Base-by-base conservation (phyloP, 2,888 invertebrate species). In the Scaptomyza reducta region DNA sequence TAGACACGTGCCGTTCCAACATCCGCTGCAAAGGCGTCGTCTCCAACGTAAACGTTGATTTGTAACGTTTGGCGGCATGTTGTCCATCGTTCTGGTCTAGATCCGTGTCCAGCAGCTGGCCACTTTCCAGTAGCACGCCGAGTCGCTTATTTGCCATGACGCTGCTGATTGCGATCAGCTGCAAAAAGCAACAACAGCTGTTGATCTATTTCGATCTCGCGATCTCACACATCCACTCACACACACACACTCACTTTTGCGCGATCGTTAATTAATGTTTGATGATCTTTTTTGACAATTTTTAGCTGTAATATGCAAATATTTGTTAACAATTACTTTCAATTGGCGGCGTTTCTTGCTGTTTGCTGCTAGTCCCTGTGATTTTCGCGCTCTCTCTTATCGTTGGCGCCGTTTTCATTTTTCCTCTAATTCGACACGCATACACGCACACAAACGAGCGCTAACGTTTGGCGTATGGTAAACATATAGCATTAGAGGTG, bases 11-110 rank as follows among this genome's bases (percentile, higher is more conserved):
- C 3, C 76, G 74, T 22, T 73, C 73, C 42, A 83, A 50, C 67
- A 84, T 47, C 13, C 72, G 71, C 10, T 79, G 67, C 63, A 84
- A 5, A 0, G 79, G 85, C 22, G 74, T 63, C 40, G 65, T 71
- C 4, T 42, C 22, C 6, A 14, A 1, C 11, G 31, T 6, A 6
- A 14, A 1, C 11, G 31, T 7, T 9, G 25, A 2, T 60, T 35
- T 85, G 40, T 50, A 66, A 1, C 83, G 70, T 9, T 81, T 81
- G 5, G 83, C 77, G 4, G 51, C 25, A 14, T 42, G 59, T 1
- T 47, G 41, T 2, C 45, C 50, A 11, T 50, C 42, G 13, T 77
- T 68, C 35, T 56, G 44, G 40, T 22, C 33, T 6, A 50, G 31
- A 6, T 50, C 40, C 11, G 14, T 13, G n/a, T 33, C 38, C 13